Conservation (phyloP, 2,797 vertebrate species). For the Enteromius argenteus region DNA sequence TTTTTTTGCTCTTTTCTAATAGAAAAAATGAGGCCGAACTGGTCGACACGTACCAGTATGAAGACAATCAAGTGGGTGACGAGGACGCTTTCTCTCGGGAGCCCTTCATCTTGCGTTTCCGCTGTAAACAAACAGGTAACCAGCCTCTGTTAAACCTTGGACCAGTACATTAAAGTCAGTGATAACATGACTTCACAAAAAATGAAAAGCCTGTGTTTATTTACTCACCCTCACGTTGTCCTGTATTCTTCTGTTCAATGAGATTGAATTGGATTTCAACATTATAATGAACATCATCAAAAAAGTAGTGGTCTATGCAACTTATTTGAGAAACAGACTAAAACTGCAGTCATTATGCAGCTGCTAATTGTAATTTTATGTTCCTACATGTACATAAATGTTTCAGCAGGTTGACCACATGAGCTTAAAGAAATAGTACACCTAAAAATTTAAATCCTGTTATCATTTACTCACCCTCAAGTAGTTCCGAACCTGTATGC, state of each 20-base stretch:
- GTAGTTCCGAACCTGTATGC: too few species aligned
- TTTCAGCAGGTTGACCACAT: background rate
- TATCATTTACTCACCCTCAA: too few species aligned
- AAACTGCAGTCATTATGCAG: background rate
- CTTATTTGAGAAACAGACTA: background rate
- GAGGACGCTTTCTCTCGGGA: slow-evolving; percentile 75
- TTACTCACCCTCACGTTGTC: background rate
- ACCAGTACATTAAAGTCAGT: background rate
- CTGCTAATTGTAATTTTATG: too few species aligned
- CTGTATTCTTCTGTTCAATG: background rate
- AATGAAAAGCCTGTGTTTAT: background rate
- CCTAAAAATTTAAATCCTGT: too few species aligned
- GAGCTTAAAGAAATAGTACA: too few species aligned
- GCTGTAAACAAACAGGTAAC: slow-evolving; percentile 48
- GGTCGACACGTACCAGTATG: slow-evolving; percentile 68
- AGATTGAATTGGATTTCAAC: background rate
- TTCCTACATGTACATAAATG: background rate
- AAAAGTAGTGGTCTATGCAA: background rate
- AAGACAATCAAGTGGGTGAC: slow-evolving; percentile 74
- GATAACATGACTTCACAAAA: background rate
- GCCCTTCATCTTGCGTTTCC: slow-evolving; percentile 74
- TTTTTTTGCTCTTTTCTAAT: slow-evolving; percentile 13
- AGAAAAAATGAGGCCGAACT: slow-evolving; percentile 66
- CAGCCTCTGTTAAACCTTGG: background rate
- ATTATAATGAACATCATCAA: background rate